Evolutionary conservation across 2,113 vertebrate species (phyloP), one percentile per base, ranked within the genome.

Genomic region (Willisornis vidua): DNA sequence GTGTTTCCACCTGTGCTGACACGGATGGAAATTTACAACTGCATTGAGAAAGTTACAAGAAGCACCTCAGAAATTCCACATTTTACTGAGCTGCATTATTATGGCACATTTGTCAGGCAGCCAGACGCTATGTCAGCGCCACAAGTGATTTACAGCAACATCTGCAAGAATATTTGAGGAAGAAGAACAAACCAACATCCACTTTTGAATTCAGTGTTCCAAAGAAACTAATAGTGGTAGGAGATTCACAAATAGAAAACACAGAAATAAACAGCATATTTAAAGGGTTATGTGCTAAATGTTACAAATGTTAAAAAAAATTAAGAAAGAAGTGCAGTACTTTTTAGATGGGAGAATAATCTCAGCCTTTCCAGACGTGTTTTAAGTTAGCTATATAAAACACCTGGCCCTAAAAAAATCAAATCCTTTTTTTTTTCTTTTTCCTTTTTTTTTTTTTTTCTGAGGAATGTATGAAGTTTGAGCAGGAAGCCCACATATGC

Each of bases 121-220:
- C 98, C 98, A 98, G 98, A 98, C 95, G 96, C 96, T 97, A 85
- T 98, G 98, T 98, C 98, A 97, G 98, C 86, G 97, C 93, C 77
- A 25, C 90, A 91, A 96, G 7, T 98, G 98, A 98, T 98, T 99
- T 99, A 98, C 96, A 97, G 97, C 90, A 98, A 98, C 97, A 98
- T 98, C 97, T 98, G 97, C 95, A 98, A 96, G 97, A 73, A n/a
- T 24, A 41, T 70, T 54, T 79, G 72, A 61, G 49, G 78, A 65
- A 65, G 76, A 46, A 26, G 66, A 97, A 96, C 97, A 97, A 97
- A 93, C 54, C 74, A 73, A 86, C 83, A 85, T 94, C 82, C 94
- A 96, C 52, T 97, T 97, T 98, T 94, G 93, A 98, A 97, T 94
- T 87, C 75, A 94, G 59, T 20, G 46, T 79, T 90, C 67, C 65